Evolutionary conservation across 2,797 vertebrate species (phyloP).

Genomic region (Manis javanica): DNA sequence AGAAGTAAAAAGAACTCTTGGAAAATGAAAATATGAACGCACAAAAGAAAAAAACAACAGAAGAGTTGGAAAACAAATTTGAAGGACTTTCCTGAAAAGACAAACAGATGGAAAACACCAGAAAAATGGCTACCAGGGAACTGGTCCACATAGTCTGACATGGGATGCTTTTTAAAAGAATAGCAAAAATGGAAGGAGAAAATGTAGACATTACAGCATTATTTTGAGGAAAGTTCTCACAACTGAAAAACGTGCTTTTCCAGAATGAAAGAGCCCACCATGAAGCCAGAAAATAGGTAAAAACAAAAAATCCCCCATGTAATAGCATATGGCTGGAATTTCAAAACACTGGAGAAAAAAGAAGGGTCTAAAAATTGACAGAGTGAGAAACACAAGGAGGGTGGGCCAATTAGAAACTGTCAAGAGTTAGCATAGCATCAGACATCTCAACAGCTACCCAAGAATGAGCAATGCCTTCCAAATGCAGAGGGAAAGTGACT

Average conservation of each 20-base stretch:
- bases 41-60: neutral
- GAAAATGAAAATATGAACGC: neutral
- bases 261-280: neutral
- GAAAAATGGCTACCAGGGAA: neutral
- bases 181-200: neutral
- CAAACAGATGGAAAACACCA: neutral
- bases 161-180: neutral
- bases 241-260: conserved; percentile 10
- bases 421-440: neutral
- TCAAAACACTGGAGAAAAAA: neutral
- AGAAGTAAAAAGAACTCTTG: neutral
- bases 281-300: neutral
- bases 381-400: neutral
- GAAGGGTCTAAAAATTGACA: neutral
- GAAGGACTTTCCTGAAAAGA: conserved; percentile 9
- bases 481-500: neutral
- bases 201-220: neutral
- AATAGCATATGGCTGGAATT: neutral
- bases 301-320: neutral
- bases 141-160: neutral
- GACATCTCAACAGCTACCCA: neutral
- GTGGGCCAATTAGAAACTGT: neutral
- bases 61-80: neutral
- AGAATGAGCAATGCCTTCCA: neutral
- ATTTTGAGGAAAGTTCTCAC: neutral